These are phyloP conservation scores for Machaerirhynchus nigripectus DNA, from an alignment of 2,113 vertebrate species.

Conservation along the genomic window DNA sequence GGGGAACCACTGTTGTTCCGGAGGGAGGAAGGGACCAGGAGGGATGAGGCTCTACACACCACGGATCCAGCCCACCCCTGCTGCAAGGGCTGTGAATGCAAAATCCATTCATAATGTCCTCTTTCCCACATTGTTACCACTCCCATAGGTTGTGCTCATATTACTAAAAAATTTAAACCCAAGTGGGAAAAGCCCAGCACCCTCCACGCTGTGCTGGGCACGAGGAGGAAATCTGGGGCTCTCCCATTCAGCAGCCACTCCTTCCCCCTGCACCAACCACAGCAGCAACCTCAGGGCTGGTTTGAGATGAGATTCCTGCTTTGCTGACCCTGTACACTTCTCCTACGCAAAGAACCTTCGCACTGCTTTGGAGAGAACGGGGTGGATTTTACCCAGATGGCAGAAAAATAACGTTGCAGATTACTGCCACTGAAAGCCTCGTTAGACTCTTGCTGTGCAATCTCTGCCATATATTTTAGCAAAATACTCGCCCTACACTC, in stretches of 20 bases:
- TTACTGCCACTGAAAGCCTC: not conserved
- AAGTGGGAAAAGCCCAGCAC: not conserved
- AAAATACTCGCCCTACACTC: constrained; percentile 10
- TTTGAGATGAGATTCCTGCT: not conserved
- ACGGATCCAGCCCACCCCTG: not conserved
- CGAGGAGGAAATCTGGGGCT: not conserved
- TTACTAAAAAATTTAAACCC: not conserved
- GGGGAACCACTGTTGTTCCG: rapidly evolving
- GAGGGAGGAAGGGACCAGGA: not conserved
- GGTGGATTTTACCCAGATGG: constrained; percentile 11
- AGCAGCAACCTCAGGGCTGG: not conserved
- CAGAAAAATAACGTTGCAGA: constrained; percentile 23
- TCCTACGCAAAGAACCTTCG: not conserved
- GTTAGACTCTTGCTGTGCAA: constrained; percentile 2
- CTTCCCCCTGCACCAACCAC: not conserved
- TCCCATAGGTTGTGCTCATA: not conserved
- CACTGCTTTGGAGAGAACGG: not conserved
- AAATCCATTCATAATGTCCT: rapidly evolving
- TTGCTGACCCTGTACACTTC: not conserved
- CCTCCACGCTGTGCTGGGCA: rapidly evolving
- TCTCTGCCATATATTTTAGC: constrained; percentile 11
- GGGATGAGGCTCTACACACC: not conserved
- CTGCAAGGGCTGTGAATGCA: rapidly evolving
- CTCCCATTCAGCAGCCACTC: not conserved
- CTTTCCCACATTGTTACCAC: not conserved